Base-by-base conservation (phyloP, 2,113 vertebrate species). In the Oenanthe oenanthe region DNA sequence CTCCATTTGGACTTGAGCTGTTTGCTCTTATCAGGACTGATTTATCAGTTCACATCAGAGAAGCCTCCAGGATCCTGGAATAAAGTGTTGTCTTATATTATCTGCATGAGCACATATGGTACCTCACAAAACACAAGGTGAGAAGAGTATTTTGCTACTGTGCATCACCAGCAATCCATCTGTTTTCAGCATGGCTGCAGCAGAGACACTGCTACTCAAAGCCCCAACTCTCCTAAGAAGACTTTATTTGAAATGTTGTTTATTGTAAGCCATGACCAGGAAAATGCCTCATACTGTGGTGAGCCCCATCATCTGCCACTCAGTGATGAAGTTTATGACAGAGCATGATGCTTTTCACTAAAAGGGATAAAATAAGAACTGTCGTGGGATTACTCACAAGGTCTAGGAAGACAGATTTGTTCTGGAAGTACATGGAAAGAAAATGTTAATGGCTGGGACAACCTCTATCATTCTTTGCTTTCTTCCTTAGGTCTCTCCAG, bases 1-100 rank as follows among this genome's bases (percentile, higher is more conserved):
- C 48, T 93, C 83, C 17, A 6, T 89, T 94, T 92, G 50, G 48
- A 87, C 66, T 97, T 63, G 77, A 96, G 81, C 50, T 68, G 43
- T 95, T 97, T 96, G 91, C 83, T 97, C 77, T 96, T 93, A 96
- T 89, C 90, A 91, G 61, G 83, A 83, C 73, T 93, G 89, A 91
- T 93, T 80, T 94, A 96, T 97, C 96, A 94, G 56, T 77, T 97
- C 68, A 86, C 85, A 96, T 93, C 89, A 90, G 43, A 81, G 60
- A 77, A 83, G 56, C 81, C 89, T 85, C 85, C 50, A 58, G 79
- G 77, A 89, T 66, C 36, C 77, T 67, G 90, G 53, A 96, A 81
- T 76, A 93, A 88, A 18, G 31, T 42, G 28, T 73, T 93, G 31
- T 72, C 75, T 84, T 89, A 63, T 68, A 67, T 81, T 86, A 54